Base-by-base conservation (phyloP, 2,888 invertebrate genomes). In the Caenorhabditis wallacei region DNA sequence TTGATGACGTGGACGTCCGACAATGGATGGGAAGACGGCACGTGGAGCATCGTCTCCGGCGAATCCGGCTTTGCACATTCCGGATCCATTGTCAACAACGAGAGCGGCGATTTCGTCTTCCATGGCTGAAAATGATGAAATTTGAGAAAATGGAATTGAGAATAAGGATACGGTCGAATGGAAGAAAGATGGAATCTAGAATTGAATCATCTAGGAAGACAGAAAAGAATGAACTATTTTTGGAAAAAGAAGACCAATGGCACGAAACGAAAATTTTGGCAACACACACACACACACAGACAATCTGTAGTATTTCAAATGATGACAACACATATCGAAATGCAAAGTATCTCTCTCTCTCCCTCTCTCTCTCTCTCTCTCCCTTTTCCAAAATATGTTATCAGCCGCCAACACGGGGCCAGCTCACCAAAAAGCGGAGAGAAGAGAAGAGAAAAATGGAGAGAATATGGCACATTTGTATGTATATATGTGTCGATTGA, bases 81-180 rank as follows among this genome's bases (percentile, higher is more conserved):
- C 93, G 84, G 93, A 93, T 74, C 93, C 93, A 91, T 93, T 94
- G 92, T 93, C 95, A 57, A 95, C 94, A 78, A 95, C 95, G 87
- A 95, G 93, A 82, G 95, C 95, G 76, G 96, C 96, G 94, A 96
- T 96, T 94, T 97, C 96, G 93, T 97, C 96, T 95, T 97, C 96
- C 84, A 84, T 84, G 26, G 53, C 63, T 80, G 43, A 57, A 71
- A 35, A n/a, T 20, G 16, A 48, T 40, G 18, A 48, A 48, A 48
- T 2, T n/a, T 48, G 4, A 18, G 18, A 48, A 48, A 48, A 18
- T n/a, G 18, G 46, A 48, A 48, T 3, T 5, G 46, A 18, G 18
- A 48, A 13, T 1, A 18, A n/a, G 46, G 3, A 18, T 48, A 2
- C 35, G 13, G 43, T n/a, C 4, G 18, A 48, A 18, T 18, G 18